These are phyloP conservation scores for Hypocryptadius cinnamomeus DNA, from an alignment of 2,113 vertebrate species.

Conservation along the genomic window DNA sequence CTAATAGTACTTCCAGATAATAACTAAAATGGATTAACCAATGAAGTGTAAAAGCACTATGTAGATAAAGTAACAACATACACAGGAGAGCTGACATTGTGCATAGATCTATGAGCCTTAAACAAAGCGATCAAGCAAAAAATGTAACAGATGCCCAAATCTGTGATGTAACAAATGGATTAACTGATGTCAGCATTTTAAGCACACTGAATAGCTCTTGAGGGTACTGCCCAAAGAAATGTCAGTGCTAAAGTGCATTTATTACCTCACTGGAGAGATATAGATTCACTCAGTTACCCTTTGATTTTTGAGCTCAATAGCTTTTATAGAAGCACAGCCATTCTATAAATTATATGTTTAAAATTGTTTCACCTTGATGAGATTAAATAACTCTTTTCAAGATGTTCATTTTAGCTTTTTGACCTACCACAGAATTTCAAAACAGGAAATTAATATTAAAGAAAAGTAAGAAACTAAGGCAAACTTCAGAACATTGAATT, in stretches of 20 bases:
- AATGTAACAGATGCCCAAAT: not conserved
- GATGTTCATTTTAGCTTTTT: not conserved
- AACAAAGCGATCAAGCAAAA: not conserved
- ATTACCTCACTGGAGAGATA: not conserved
- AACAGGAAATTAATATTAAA: not conserved
- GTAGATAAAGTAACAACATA: not conserved
- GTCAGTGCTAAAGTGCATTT: slow-evolving; percentile 12
- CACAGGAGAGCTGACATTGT: not conserved
- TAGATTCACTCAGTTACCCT: slow-evolving; percentile 10
- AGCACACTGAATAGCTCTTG: not conserved
- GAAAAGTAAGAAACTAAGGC: not conserved
- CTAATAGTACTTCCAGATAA: not conserved
- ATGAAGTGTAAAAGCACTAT: not conserved
- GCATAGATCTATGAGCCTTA: not conserved
- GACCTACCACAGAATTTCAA: not conserved
- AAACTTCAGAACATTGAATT: not conserved
- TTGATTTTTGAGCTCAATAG: not conserved
- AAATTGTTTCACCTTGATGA: slow-evolving; percentile 3
- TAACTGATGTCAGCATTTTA: slow-evolving; percentile 24
- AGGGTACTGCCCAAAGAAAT: not conserved
- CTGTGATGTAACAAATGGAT: slow-evolving; percentile 6
- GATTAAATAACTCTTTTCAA: not conserved
- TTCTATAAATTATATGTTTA: not conserved
- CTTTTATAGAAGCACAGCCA: not conserved
- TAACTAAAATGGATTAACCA: not conserved